These are phyloP conservation scores for Bombycilla garrulus DNA, from an alignment of 2,113 vertebrate genomes.

Conservation along the genomic window DNA sequence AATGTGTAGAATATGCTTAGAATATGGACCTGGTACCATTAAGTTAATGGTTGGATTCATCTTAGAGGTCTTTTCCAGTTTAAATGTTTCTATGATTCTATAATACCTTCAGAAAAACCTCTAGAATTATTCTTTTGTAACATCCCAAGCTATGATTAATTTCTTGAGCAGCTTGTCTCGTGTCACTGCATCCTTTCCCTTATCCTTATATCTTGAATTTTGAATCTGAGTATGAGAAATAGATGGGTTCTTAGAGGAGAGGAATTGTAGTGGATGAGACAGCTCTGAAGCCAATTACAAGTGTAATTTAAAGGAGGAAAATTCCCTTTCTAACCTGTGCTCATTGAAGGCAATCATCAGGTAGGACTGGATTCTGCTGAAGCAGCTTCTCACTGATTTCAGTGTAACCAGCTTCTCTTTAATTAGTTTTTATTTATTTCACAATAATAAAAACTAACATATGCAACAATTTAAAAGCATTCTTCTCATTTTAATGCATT, in stretches of 20 bases:
- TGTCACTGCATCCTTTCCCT: background rate
- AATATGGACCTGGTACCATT: background rate
- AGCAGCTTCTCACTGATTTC: background rate
- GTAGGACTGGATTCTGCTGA: background rate
- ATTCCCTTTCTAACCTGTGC: background rate
- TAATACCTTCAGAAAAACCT: background rate
- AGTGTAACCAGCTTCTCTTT: background rate
- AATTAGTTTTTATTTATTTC: background rate
- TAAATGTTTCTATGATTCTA: background rate
- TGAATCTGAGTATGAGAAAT: background rate
- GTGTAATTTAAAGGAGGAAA: background rate
- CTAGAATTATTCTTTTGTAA: background rate
- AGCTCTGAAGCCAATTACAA: background rate
- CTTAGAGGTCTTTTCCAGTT: background rate
- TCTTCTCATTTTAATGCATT: background rate
- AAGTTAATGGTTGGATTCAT: background rate
- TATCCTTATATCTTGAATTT: background rate
- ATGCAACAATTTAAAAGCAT: background rate
- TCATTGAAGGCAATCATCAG: background rate
- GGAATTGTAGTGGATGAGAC: background rate
- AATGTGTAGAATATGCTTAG: background rate
- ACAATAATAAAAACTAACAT: background rate
- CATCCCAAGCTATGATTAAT: background rate
- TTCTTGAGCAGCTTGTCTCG: background rate
- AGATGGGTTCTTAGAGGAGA: background rate